A percentile compares a stretch with the other conserved stretches of the same genome.
phyloP scores from a whole-genome alignment of 2,888 invertebrate genomes.

The Eupithecia insigniata region DNA sequence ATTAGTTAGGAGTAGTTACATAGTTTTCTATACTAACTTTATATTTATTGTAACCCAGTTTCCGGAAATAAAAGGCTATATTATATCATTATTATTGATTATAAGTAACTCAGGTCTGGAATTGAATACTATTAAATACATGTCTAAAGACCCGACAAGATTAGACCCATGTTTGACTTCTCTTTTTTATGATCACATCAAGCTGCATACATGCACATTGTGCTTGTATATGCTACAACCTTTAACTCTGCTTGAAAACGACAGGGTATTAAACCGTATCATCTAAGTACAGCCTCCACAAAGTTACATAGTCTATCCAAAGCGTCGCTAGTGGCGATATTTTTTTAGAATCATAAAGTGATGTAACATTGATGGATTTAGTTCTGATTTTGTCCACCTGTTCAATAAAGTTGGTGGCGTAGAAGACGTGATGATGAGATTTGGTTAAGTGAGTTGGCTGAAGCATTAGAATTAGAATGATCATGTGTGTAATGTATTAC shows the following conservation, averaged over 20 bases:
- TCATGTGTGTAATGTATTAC: not conserved
- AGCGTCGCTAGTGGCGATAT: not conserved
- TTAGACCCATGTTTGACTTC: no score
- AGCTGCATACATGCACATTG: no score
- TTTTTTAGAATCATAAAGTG: not conserved
- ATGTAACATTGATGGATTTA: not conserved
- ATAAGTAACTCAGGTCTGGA: no score
- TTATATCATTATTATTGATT: no score
- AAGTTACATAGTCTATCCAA: not conserved
- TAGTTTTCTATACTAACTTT: no score
- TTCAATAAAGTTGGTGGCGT: not conserved
- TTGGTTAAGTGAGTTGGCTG: constrained; percentile 42
- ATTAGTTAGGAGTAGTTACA: no score
- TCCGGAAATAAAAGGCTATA: no score
- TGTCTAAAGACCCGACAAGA: no score
- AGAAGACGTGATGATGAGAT: constrained; percentile 58
- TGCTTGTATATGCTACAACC: not conserved
- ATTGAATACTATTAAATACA: no score
- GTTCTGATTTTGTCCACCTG: not conserved
- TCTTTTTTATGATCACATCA: no score
- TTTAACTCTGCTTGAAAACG: not conserved
- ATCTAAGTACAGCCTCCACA: not conserved
- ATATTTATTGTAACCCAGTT: no score
- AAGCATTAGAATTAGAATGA: constrained; percentile 22
- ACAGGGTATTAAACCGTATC: not conserved